Percentiles rank a stretch among this genome's conserved stretches.
Evolutionary conservation across 2,888 invertebrate genomes (phyloP).

Genomic region (Platerodrilus igneus): DNA sequence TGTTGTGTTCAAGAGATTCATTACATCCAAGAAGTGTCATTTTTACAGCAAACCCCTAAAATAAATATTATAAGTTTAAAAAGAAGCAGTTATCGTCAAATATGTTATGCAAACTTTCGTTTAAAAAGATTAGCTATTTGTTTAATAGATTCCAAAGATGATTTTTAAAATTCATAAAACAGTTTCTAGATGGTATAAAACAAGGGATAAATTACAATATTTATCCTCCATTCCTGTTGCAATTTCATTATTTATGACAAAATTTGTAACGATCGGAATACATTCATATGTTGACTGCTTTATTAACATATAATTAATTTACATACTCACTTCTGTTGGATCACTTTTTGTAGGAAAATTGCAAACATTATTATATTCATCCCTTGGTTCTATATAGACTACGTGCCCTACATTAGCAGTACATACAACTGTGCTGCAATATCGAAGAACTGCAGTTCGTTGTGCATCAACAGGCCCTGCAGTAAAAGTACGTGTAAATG

Average conservation of each 20-base stretch:
- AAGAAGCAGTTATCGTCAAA: no score
- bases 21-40: slow-evolving; percentile 60
- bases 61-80: slow-evolving; percentile 13
- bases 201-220: no score
- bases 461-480: slow-evolving; percentile 81
- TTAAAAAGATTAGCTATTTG: no score
- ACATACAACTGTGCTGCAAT: slow-evolving; percentile 80
- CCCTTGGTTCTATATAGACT: slow-evolving; percentile 84
- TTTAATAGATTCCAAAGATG: no score
- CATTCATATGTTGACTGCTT: not conserved
- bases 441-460: slow-evolving; percentile 76
- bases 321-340: slow-evolving; percentile 53
- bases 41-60: slow-evolving; percentile 60
- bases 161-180: not conserved
- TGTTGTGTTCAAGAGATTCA: slow-evolving; percentile 40
- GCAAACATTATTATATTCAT: slow-evolving; percentile 86
- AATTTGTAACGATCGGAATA: no score
- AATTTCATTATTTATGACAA: no score
- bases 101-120: no score
- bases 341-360: slow-evolving; percentile 56
- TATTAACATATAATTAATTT: slow-evolving; percentile 1
- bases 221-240: no score
- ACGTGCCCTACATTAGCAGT: slow-evolving; percentile 70
- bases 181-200: not conserved
- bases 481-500: slow-evolving; percentile 76